These are phyloP conservation scores for Yponomeuta evonymella DNA, from an alignment of 2,888 invertebrate genomes.

Conservation along the genomic window DNA sequence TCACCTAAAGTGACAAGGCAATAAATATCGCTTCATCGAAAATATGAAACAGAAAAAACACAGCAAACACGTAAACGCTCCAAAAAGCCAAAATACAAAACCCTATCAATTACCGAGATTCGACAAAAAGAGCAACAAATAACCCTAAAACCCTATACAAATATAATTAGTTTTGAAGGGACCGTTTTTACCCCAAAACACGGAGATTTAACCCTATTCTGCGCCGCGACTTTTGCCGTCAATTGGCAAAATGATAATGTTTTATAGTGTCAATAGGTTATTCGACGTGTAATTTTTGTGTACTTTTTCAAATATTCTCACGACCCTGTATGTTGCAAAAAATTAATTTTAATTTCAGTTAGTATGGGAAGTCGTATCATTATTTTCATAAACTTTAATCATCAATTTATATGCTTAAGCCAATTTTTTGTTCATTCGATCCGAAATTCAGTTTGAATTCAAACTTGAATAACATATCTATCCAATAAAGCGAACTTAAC, in stretches of 20 bases:
- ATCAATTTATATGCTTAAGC: neutral
- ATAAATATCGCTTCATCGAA: constrained; percentile 39
- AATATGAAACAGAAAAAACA: constrained; percentile 11
- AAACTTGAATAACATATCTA: constrained; percentile 23
- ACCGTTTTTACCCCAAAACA: constrained; percentile 70
- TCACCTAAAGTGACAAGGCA: constrained; percentile 34
- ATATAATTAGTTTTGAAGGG: constrained; percentile 67
- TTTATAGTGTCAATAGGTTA: constrained; percentile 60
- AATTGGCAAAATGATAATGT: constrained; percentile 55
- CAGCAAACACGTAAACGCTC: constrained; percentile 31
- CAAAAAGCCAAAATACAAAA: constrained; percentile 42
- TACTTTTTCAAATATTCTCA: constrained; percentile 42
- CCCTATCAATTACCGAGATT: constrained; percentile 43
- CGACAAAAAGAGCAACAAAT: constrained; percentile 41
- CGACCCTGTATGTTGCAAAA: constrained; percentile 36
- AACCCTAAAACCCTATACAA: constrained; percentile 60
- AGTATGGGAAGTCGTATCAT: too few species aligned
- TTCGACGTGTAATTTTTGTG: constrained; percentile 53
- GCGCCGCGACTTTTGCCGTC: constrained; percentile 50
- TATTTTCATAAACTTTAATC: too few species aligned
- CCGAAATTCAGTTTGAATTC: neutral
- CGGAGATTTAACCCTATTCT: constrained; percentile 63
- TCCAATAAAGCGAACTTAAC: constrained; percentile 38
- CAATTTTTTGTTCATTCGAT: neutral
- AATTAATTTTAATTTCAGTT: too few species aligned